Conservation (phyloP, 1,140 invertebrate species). For the Steinernema khuongi region DNA sequence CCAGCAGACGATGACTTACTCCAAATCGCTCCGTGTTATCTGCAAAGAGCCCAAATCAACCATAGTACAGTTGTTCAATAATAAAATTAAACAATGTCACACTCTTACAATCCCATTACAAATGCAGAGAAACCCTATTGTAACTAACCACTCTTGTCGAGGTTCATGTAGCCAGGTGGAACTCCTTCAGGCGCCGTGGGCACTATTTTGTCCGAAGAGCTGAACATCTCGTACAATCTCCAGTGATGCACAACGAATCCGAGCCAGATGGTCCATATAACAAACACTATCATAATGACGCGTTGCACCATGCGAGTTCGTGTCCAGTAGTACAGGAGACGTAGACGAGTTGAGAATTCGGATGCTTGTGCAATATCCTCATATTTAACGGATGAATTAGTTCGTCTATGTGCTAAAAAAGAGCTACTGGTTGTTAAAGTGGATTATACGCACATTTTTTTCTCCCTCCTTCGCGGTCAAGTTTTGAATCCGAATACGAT, state of each 20-base stretch:
- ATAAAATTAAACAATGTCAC: neutral
- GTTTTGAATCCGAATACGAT: neutral
- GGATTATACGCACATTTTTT: constrained; percentile 21
- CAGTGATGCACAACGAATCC: constrained; percentile 43
- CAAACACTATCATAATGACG: constrained; percentile 16
- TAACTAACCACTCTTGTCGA: neutral
- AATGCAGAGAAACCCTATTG: neutral
- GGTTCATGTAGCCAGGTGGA: neutral
- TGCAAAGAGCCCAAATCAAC: neutral
- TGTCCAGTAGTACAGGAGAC: constrained; percentile 42
- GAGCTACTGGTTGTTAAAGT: constrained; percentile 10
- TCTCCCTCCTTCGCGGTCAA: neutral
- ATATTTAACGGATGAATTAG: constrained; percentile 26
- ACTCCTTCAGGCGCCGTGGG: neutral
- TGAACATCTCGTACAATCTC: constrained; percentile 32
- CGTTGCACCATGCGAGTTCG: constrained; percentile 37
- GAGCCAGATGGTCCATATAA: constrained; percentile 4
- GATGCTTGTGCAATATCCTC: constrained; percentile 14
- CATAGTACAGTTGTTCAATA: neutral
- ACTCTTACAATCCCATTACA: too few species aligned
- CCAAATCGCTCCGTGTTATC: constrained; percentile 24
- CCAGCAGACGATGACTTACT: constrained; percentile 42
- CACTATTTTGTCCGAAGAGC: neutral
- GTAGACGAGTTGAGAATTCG: constrained; percentile 34
- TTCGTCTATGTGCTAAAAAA: constrained; percentile 23